phyloP scores from a whole-genome alignment of 2,113 vertebrate species.

The Lycaon pictus region DNA sequence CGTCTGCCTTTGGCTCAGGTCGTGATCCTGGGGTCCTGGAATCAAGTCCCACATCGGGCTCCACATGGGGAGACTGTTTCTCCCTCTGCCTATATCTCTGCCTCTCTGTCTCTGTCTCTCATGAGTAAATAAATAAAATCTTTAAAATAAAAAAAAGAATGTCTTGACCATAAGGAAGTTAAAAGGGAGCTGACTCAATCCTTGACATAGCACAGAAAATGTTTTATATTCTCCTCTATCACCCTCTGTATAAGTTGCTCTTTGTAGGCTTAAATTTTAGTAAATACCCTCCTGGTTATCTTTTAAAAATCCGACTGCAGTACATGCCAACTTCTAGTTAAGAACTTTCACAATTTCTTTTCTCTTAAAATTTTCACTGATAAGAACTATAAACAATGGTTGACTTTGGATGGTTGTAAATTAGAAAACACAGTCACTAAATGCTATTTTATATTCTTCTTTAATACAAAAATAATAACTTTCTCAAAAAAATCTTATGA shows the following conservation, averaged over 20 bases:
- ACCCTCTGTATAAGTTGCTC: background rate
- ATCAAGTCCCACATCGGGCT: too few relatives aligned
- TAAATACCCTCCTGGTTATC: background rate
- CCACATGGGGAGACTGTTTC: too few relatives aligned
- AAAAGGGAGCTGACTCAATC: background rate
- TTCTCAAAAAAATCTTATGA: background rate
- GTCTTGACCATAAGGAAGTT: background rate
- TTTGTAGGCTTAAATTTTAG: background rate
- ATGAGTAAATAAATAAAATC: too few relatives aligned
- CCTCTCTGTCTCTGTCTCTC: too few relatives aligned
- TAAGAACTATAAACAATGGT: background rate
- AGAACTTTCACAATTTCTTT: constrained; percentile 14
- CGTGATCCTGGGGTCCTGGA: too few relatives aligned
- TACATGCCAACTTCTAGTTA: background rate
- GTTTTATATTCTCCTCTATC: background rate
- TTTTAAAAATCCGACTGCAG: constrained; percentile 34
- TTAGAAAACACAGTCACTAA: background rate
- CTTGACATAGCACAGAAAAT: background rate
- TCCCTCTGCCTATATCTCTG: too few relatives aligned
- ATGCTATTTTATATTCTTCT: background rate
- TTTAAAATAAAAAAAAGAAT: background rate
- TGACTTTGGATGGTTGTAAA: background rate
- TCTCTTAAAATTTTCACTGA: background rate
- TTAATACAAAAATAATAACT: background rate
- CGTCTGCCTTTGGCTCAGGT: too few relatives aligned